Percentiles rank a stretch among this genome's conserved stretches.
Evolutionary conservation across 2,113 vertebrate species (phyloP).

Genomic region (Saccopteryx bilineata): DNA sequence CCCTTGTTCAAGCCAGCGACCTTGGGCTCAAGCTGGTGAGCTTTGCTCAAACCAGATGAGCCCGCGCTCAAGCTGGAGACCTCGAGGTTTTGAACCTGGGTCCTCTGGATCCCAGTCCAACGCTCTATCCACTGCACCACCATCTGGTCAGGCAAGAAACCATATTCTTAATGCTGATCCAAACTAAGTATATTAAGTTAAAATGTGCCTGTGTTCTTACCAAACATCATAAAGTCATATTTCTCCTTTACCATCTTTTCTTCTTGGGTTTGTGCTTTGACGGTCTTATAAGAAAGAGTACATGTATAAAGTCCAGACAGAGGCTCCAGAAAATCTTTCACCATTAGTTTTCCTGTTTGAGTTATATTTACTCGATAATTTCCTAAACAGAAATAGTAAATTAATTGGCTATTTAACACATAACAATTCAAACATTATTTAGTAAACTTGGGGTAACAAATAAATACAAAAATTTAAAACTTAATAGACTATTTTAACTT

Average conservation of each 20-base stretch:
- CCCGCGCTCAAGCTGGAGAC: too few relatives aligned
- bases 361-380: constrained; percentile 77
- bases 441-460: constrained; percentile 25
- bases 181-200: not conserved
- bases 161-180: constrained; percentile 6
- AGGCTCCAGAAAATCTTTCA: constrained; percentile 84
- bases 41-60: too few relatives aligned
- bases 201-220: constrained; percentile 79
- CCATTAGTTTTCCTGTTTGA: constrained; percentile 85
- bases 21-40: too few relatives aligned
- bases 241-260: constrained; percentile 75
- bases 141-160: not conserved
- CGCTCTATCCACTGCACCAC: too few relatives aligned
- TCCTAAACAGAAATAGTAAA: constrained; percentile 85
- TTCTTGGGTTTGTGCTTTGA: constrained; percentile 80
- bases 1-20: too few relatives aligned
- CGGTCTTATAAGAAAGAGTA: constrained; percentile 84
- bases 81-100: too few relatives aligned
- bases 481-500: constrained; percentile 36
- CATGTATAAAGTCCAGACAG: constrained; percentile 89
- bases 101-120: too few relatives aligned
- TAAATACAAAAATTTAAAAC: not conserved
- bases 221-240: constrained; percentile 87
- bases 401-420: constrained; percentile 63
- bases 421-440: constrained; percentile 66